Evolutionary conservation across 1,140 invertebrate genomes (phyloP), one percentile per base, ranked within the genome.

Genomic region (Eciton burchellii): DNA sequence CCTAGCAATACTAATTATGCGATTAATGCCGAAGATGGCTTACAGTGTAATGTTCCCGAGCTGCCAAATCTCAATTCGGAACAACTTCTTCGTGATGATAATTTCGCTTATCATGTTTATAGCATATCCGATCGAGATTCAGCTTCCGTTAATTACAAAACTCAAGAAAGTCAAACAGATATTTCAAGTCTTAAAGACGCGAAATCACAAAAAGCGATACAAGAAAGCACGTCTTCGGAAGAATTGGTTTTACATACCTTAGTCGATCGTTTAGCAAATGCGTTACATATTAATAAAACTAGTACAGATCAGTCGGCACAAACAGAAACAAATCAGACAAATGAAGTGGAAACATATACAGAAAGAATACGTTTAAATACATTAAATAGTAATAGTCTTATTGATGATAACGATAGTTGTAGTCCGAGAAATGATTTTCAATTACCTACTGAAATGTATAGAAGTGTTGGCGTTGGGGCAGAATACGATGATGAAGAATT

Each of bases 401-500:
- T 89, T 0, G 89, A 90, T 52, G 89, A 91, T n/a, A 90, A 87
- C 21, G 91, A 91, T 65, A 90, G 85, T 29, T 88, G 84, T 9
- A 91, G 91, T 81, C 85, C 89, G 0, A 87, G 86, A 24, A 90
- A 92, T 0, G 90, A 91, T 88, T 91, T 91, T 84, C 73, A 74
- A 56, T 85, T 90, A n/a, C 83, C 92, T n/a, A 91, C 87, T n/a
- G 91, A 90, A 79, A 90, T 91, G 79, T 92, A 88, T 59, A 88
- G 93, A 71, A 93, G 93, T 62, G 93, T 93, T n/a, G 93, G 93
- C 14, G 93, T 93, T 9, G 92, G 93, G 6, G 92, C 93, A 24
- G 93, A 93, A 62, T 92, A 91, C 47, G 89, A 91, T 57, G 89
- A 91, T 57, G 92, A 93, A 66, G 85, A 83, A 16, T 41, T 26